phyloP scores from a whole-genome alignment of 2,888 invertebrate species.

The Euproctis similis region DNA sequence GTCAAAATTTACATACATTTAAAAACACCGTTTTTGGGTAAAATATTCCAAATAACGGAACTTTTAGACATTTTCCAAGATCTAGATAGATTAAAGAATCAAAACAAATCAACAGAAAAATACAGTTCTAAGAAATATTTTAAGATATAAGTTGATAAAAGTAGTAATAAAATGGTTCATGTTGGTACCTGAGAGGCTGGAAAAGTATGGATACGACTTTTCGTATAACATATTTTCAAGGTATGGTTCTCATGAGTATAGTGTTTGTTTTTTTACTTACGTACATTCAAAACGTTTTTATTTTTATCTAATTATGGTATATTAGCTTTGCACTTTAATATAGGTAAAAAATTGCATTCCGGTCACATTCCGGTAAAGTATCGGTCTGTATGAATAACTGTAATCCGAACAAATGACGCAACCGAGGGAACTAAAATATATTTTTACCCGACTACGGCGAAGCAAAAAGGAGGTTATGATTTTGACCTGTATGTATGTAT shows the following conservation, averaged over 20 bases:
- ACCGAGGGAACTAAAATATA: neutral
- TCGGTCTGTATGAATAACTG: neutral
- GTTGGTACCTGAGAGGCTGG: neutral
- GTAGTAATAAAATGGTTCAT: neutral
- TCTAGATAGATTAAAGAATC: conserved; percentile 1
- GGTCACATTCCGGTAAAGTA: neutral
- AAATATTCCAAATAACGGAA: neutral
- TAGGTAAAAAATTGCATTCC: too few species aligned
- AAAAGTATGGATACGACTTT: conserved; percentile 1
- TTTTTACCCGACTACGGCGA: neutral
- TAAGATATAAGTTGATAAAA: conserved; percentile 1
- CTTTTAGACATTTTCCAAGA: neutral
- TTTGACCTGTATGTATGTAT: too few species aligned
- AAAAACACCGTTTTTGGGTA: neutral
- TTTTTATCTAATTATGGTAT: too few species aligned
- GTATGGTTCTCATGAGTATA: neutral
- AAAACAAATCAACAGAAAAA: neutral
- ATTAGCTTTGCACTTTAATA: too few species aligned
- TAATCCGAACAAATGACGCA: conserved; percentile 1
- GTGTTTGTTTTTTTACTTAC: too few species aligned
- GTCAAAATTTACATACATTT: too few species aligned
- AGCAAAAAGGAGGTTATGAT: too few species aligned
- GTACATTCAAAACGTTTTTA: too few species aligned
- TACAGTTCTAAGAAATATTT: neutral
- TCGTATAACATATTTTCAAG: neutral